Conservation (phyloP, 2,797 vertebrate species). For the Myotis findleyi region DNA sequence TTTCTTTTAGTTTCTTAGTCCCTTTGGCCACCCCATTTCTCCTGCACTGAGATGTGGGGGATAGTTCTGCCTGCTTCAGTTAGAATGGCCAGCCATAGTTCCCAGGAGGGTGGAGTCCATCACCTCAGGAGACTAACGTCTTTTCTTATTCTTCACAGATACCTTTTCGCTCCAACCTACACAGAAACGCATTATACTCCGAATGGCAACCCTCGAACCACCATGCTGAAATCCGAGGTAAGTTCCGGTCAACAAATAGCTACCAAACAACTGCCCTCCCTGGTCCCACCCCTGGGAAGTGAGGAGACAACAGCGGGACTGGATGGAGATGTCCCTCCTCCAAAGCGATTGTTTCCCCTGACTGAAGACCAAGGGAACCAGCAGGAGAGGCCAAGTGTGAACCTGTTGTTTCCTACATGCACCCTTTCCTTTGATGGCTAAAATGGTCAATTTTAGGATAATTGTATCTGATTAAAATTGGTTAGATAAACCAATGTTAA, state of each 20-base stretch:
- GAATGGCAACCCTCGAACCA: conserved; percentile 88
- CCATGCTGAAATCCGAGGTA: conserved; percentile 88
- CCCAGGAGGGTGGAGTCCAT: not conserved
- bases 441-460: not conserved
- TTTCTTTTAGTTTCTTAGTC: not conserved
- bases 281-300: no score
- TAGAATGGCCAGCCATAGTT: not conserved
- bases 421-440: not conserved
- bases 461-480: not conserved
- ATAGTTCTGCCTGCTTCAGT: not conserved
- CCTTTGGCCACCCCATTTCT: not conserved
- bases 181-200: conserved; percentile 93
- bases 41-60: not conserved
- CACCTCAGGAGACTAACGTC: conserved; percentile 20
- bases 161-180: conserved; percentile 94
- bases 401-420: not conserved
- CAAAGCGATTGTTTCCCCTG: not conserved
- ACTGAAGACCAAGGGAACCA: not conserved
- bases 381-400: not conserved
- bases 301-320: not conserved
- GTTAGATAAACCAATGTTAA: no score
- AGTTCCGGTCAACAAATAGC: conserved; percentile 76
- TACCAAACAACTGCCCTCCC: not conserved
- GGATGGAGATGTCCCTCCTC: not conserved
- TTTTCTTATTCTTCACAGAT: conserved; percentile 84